Evolutionary conservation across 2,113 vertebrate genomes (phyloP).

Genomic region (Numida meleagris): DNA sequence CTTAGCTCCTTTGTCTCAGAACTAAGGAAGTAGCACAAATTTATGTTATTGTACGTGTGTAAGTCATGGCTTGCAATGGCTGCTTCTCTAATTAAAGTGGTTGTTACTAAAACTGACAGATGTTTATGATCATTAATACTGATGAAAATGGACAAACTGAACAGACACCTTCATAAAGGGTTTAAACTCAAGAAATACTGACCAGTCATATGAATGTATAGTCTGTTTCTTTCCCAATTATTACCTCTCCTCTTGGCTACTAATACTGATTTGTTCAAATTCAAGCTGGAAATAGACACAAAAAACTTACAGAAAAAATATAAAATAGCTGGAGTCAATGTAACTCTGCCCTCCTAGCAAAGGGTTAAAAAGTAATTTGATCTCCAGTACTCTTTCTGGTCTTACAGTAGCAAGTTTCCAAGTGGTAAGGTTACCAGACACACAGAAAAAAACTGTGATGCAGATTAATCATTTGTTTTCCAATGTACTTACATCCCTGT

Average conservation of each 20-base stretch:
- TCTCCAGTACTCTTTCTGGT: neutral
- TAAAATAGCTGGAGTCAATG: neutral
- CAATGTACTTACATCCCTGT: neutral
- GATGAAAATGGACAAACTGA: neutral
- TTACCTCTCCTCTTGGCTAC: neutral
- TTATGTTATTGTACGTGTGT: neutral
- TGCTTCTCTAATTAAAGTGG: neutral
- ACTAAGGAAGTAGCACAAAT: neutral
- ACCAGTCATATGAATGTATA: neutral
- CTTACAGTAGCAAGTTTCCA: neutral
- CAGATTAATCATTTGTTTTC: neutral
- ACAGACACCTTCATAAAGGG: neutral
- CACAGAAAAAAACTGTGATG: neutral
- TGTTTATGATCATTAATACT: neutral
- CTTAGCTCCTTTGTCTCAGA: neutral
- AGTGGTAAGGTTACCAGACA: neutral
- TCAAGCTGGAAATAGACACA: neutral
- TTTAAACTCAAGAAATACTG: constrained; percentile 8
- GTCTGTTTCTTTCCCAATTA: neutral
- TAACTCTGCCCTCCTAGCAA: neutral
- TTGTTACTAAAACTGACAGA: neutral
- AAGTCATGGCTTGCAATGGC: neutral
- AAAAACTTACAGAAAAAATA: neutral
- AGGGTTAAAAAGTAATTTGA: neutral
- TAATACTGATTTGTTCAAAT: neutral